Base-by-base conservation (phyloP, 2,888 invertebrate genomes). In the Phlogophora meticulosa region DNA sequence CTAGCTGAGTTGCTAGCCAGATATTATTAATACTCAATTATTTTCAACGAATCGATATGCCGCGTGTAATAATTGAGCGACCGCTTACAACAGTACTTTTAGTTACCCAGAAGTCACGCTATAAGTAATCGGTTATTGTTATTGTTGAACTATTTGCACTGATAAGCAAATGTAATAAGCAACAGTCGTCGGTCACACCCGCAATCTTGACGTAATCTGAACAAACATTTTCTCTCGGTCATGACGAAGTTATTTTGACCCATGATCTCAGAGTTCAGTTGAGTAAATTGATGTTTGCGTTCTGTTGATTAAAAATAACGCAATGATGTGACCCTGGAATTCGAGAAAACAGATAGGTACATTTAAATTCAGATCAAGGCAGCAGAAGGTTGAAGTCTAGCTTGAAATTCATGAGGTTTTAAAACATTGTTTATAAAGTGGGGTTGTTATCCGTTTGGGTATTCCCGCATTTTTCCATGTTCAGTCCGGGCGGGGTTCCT, bases 181-280 rank as follows among this genome's bases (percentile, higher is more conserved):
- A 59, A 69, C 46, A 59, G 24, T 36, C 34, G 40, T 20, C 42
- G 48, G 66, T 73, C 79, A 84, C 78, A 73, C 78, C 70, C 80
- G 66, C 59, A 49, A 61, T 61, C 22, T 73, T 83, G 78, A 82
- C 75, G 87, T 82, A 84, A 86, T 59, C 56, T 49, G 45, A 53
- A 74, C 66, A 80, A 81, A 80, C 60, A 70, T 66, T 84, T 86
- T 78, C 81, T 72, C 66, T 77, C 56, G 15, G 20, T 59, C 20
- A 51, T 58, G 45, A 72, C 40, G 43, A 40, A 51, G 70, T 72
- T 62, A 59, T 65, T 59, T 74, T 80, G 82, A 84, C 78, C 72
- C 51, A 11, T 78, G 79, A 80, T 57, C 76, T 71, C 59, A 11
- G 7, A 57, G 52, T 7, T 22, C 48, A 49, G 63, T 61, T 67